Conservation (phyloP, 2,888 invertebrate species). For the Athalia cordata region DNA sequence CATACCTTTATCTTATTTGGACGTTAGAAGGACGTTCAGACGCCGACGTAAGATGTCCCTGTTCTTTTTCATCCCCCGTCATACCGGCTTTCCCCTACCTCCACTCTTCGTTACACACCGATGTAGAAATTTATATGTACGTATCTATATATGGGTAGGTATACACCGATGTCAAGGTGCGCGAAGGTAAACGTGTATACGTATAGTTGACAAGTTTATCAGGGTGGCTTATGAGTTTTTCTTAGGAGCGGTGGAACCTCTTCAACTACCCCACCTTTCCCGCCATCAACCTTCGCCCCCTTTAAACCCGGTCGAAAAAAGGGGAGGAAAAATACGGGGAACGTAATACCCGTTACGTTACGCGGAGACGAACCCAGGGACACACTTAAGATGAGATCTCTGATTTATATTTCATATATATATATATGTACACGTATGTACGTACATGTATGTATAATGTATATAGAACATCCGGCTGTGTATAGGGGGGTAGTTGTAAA, state of each 20-base stretch:
- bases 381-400: conserved; percentile 40
- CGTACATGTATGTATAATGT: neutral
- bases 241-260: no score
- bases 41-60: no score
- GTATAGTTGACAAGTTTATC: conserved; percentile 45
- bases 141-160: no score
- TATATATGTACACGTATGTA: neutral
- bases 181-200: neutral
- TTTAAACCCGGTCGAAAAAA: neutral
- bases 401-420: conserved; percentile 37
- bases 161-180: no score
- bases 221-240: conserved; percentile 38
- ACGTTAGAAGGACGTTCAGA: no score
- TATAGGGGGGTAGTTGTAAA: conserved; percentile 12
- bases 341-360: conserved; percentile 17
- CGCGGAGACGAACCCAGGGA: conserved; percentile 20
- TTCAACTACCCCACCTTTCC: no score
- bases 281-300: no score
- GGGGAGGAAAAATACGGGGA: conserved; percentile 5
- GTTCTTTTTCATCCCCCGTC: no score
- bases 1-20: no score
- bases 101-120: neutral
- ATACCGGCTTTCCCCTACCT: conserved; percentile 10
- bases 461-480: neutral
- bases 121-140: no score